Conservation (phyloP, 2,888 invertebrate species). For the Eupithecia inturbata region DNA sequence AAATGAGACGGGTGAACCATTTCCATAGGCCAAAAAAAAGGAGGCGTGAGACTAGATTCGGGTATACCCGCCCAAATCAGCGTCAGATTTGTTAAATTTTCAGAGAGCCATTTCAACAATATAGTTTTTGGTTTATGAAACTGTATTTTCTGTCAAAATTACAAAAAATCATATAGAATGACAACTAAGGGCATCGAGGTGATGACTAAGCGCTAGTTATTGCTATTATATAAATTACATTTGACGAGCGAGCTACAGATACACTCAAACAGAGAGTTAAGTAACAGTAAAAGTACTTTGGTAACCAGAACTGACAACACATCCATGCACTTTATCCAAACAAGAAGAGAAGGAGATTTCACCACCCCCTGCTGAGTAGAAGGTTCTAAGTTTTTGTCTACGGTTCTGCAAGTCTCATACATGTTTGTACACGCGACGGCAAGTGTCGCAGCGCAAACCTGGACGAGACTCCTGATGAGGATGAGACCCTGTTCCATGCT, state of each 20-base stretch:
- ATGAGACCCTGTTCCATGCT: not conserved
- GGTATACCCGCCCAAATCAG: not conserved
- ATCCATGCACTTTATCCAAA: slow-evolving; percentile 1
- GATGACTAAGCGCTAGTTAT: not conserved
- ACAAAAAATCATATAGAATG: not conserved
- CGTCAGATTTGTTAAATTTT: not conserved
- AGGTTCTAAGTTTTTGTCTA: not conserved
- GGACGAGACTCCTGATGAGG: too few species aligned
- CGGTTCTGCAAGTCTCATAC: not conserved
- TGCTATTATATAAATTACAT: not conserved
- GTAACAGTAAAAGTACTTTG: not conserved
- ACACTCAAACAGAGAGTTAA: too few species aligned
- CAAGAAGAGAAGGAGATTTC: not conserved
- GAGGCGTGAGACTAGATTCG: not conserved
- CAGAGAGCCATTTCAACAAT: not conserved
- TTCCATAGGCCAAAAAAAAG: not conserved
- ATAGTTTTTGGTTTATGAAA: not conserved
- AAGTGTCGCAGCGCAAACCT: too few species aligned
- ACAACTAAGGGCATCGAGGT: not conserved
- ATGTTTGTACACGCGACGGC: too few species aligned
- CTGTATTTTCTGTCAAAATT: not conserved
- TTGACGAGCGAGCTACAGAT: not conserved
- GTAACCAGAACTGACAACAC: not conserved
- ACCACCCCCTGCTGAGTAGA: not conserved
- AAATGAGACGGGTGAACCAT: not conserved